phyloP scores from a whole-genome alignment of 2,113 vertebrate species.

The Aegotheles bennettii region DNA sequence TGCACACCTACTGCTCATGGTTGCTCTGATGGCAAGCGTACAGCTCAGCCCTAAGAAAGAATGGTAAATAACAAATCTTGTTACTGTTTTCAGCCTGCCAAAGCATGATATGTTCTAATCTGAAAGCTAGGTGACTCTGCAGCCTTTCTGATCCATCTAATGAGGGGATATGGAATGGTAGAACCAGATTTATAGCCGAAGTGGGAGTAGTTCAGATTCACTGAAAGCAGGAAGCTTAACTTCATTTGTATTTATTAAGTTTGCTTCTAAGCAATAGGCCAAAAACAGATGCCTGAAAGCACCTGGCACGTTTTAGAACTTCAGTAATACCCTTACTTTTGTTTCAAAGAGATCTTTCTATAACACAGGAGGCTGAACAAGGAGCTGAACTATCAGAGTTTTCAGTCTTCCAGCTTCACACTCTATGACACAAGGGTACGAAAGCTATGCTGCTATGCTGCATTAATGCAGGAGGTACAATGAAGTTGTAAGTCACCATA shows the following conservation, averaged over 20 bases:
- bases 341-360: neutral
- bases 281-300: neutral
- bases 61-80: neutral
- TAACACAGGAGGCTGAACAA: neutral
- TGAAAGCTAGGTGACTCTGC: neutral
- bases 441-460: neutral
- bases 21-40: neutral
- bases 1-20: neutral
- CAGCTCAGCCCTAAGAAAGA: neutral
- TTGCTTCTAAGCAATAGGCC: neutral
- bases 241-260: neutral
- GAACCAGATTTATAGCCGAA: neutral
- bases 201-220: neutral
- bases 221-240: neutral
- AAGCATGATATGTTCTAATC: neutral
- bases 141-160: neutral
- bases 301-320: neutral
- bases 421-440: accelerated
- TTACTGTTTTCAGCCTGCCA: neutral
- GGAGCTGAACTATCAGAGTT: neutral
- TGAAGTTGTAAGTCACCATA: neutral
- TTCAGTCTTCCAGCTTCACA: neutral
- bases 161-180: neutral
- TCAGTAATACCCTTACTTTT: neutral
- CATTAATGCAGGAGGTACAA: neutral